Conservation (phyloP, 2,797 vertebrate genomes). For the Orestias chungarensis region DNA sequence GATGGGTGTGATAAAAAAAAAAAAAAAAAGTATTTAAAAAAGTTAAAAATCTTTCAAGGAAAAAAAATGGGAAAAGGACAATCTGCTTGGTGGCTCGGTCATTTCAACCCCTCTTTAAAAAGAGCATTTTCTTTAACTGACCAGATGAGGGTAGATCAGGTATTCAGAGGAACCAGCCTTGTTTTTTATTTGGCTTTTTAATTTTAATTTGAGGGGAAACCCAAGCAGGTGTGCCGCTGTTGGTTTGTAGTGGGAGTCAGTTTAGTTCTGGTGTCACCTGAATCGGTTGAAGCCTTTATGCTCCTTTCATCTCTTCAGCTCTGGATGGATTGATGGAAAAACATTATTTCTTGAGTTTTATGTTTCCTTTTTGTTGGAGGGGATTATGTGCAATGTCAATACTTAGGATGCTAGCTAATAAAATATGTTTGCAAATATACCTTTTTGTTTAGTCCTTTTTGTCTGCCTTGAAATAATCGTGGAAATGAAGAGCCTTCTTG, state of each 20-base stretch:
- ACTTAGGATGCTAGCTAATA: conserved; percentile 62
- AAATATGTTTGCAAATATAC: conserved; percentile 77
- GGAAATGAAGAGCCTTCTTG: neutral
- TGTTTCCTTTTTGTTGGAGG: conserved; percentile 71
- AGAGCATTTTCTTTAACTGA: conserved; percentile 73
- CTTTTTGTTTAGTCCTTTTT: conserved; percentile 18
- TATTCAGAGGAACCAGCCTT: conserved; percentile 70
- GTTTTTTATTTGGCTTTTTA: conserved; percentile 75
- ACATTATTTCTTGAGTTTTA: conserved; percentile 56
- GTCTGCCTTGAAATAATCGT: too few species aligned
- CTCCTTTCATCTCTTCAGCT: conserved; percentile 52
- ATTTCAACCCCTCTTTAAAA: conserved; percentile 57
- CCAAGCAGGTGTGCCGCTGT: conserved; percentile 65
- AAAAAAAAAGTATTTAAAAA: too few species aligned
- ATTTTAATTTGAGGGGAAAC: conserved; percentile 72
- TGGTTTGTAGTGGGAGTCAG: conserved; percentile 62
- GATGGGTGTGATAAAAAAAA: conserved; percentile 35
- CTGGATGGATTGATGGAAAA: conserved; percentile 54
- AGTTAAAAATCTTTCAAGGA: conserved; percentile 56
- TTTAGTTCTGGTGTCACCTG: conserved; percentile 62
- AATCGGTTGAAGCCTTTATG: conserved; percentile 45
- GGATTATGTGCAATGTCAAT: conserved; percentile 81
- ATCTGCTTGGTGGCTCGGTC: conserved; percentile 69
- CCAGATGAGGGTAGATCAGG: conserved; percentile 60
- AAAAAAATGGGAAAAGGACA: conserved; percentile 27